Evolutionary conservation across 2,888 invertebrate genomes (phyloP), one percentile per base, ranked within the genome.

Genomic region (Congeria kusceri): DNA sequence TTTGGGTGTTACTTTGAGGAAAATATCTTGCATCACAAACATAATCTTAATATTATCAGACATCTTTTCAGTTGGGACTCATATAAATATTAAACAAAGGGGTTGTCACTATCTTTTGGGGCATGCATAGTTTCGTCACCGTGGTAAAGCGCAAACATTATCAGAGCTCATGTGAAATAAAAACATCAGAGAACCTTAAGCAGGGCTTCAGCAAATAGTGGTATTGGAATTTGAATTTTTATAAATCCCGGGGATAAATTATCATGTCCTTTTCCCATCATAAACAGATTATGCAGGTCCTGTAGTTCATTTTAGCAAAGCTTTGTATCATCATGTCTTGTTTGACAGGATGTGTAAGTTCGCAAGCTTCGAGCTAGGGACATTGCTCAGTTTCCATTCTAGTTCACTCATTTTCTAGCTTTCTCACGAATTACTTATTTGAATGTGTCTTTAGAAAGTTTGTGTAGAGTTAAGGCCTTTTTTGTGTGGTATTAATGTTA

Each of bases 231-330:
- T 77, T 77, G 64, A 70, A 77, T 70, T 63, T 77, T 73, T 74
- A 57, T 62, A 81, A 81, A 81, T 81, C 81, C 81, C 28, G 28
- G 49, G 81, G 81, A 81, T 81, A 77, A 70, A 74, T 63, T 78
- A 78, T 78, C 78, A 75, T 82, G 78, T 82, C 82, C 67, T 61
- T 58, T 63, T 56, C 65, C 74, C 71, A 82, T 82, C 82, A 78
- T 80, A 83, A 80, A 83, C 71, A 79, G 83, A 83, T 83, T 79
- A 83, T 70, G 59, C 70, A 46, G 83, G 77, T 77, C 74, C 59
- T 73, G 65, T 47, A 80, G 79, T 83, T 83, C 81, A 81, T 77
- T 77, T 77, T 61, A 44, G 67, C 70, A 77, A 81, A 81, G 57
- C 77, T 59, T 18, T 72, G 73, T 80, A 80, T 80, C 75, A 72